Evolutionary conservation across 2,888 invertebrate genomes (phyloP).

Genomic region (Cerastis leucographa): DNA sequence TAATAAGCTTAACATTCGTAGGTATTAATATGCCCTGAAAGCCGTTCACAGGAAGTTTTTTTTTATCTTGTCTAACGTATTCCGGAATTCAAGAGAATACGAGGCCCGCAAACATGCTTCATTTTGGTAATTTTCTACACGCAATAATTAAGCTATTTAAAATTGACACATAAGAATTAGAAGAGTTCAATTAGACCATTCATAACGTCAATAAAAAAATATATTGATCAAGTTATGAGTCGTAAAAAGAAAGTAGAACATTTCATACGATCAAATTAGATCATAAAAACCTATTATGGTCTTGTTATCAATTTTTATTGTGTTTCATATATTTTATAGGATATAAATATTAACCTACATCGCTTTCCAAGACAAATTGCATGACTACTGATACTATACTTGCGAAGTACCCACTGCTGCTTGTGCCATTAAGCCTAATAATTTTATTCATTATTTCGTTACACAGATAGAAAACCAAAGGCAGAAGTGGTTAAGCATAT

Average conservation of each 20-base stretch:
- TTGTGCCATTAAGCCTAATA: not conserved
- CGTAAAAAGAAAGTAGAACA: slow-evolving; percentile 37
- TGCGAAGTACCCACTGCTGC: not conserved
- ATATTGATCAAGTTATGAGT: slow-evolving; percentile 47
- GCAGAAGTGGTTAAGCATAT: not conserved
- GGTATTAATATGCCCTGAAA: not conserved
- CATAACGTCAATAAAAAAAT: slow-evolving; percentile 32
- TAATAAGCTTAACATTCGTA: not conserved
- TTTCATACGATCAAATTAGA: slow-evolving; percentile 39
- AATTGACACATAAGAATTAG: slow-evolving; percentile 8
- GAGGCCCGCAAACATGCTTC: not conserved
- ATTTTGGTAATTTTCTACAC: not conserved
- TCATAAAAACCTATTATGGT: slow-evolving; percentile 48
- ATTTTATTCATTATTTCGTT: not conserved
- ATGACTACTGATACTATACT: not conserved
- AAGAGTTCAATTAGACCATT: slow-evolving; percentile 35
- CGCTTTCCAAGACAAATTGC: slow-evolving; percentile 1
- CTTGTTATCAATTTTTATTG: slow-evolving; percentile 25
- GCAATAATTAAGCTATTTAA: not conserved
- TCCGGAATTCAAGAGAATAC: not conserved
- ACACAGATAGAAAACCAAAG: not conserved
- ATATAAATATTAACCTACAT: not conserved
- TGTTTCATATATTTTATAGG: slow-evolving; percentile 12
- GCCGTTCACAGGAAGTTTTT: not conserved
- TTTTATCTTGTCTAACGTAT: not conserved